A percentile compares a stretch with the other conserved stretches of the same genome.
phyloP scores from a whole-genome alignment of 92 coral and sea anemone species.

The Montipora capitata region DNA sequence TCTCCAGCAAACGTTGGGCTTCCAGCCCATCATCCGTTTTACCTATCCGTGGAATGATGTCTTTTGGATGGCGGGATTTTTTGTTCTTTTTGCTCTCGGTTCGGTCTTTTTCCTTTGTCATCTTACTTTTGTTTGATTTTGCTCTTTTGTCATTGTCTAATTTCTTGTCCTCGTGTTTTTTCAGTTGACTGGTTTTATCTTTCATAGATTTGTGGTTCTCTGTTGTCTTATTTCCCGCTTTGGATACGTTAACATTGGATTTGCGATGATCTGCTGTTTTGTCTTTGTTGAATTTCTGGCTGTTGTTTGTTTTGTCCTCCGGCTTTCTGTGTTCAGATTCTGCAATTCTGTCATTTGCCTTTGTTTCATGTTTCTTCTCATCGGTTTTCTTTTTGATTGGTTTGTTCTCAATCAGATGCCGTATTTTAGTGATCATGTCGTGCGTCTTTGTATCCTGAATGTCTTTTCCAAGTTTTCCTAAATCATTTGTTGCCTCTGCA shows the following conservation, averaged over 20 bases:
- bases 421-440: slow-evolving; percentile 70
- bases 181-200: neutral
- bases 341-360: slow-evolving; percentile 33
- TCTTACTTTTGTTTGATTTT: neutral
- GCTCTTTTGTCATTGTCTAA: slow-evolving; percentile 37
- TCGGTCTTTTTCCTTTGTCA: slow-evolving; percentile 10
- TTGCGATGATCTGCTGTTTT: neutral
- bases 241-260: neutral
- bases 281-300: slow-evolving; percentile 6
- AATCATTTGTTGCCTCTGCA: slow-evolving; percentile 67
- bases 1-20: slow-evolving; percentile 36
- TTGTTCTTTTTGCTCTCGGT: neutral
- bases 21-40: neutral
- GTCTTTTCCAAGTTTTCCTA: slow-evolving; percentile 70
- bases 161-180: slow-evolving; percentile 13
- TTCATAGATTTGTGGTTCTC: slow-evolving; percentile 21
- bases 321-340: slow-evolving; percentile 55
- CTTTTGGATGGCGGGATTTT: slow-evolving; percentile 23
- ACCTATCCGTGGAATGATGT: slow-evolving; percentile 18
- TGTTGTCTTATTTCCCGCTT: neutral
- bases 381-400: slow-evolving; percentile 13
- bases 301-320: neutral
- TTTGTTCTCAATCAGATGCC: slow-evolving; percentile 65
- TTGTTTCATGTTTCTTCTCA: slow-evolving; percentile 39
- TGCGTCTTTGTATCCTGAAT: slow-evolving; percentile 46